A percentile compares a stretch with the other conserved stretches of the same genome.
Conservation (phyloP, 2,797 vertebrate species). For the Otolemur crassicaudatus region DNA sequence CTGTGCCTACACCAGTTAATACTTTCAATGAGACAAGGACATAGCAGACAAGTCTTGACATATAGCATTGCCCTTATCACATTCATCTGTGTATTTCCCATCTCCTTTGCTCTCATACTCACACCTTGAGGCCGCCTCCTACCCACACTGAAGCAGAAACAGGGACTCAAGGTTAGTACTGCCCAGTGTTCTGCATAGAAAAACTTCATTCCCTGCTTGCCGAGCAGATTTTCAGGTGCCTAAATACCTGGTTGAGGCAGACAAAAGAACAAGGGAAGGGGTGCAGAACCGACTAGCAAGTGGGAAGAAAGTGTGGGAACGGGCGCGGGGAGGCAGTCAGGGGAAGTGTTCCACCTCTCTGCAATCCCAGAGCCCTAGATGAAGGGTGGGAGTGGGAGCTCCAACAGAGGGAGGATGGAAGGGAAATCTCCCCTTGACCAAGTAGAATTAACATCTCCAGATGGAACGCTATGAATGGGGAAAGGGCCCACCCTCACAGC, state of each 20-base stretch:
- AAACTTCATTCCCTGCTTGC: background rate
- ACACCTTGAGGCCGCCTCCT: background rate
- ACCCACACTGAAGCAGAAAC: background rate
- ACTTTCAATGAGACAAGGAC: background rate
- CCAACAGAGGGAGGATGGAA: background rate
- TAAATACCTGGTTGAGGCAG: background rate
- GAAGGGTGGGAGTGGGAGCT: rapidly evolving
- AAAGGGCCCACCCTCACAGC: background rate
- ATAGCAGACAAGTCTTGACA: background rate
- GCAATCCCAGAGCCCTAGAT: background rate
- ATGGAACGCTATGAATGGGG: no score
- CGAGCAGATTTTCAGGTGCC: background rate
- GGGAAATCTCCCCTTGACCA: background rate
- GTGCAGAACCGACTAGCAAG: background rate
- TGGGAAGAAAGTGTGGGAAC: background rate
- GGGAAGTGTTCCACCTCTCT: background rate
- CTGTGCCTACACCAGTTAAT: background rate
- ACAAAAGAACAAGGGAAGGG: background rate
- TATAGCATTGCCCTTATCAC: background rate
- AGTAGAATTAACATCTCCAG: background rate
- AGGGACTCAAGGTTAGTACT: background rate
- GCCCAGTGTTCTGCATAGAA: background rate
- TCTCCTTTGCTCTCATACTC: background rate
- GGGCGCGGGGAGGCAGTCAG: rapidly evolving
- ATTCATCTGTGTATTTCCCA: background rate